phyloP scores from a whole-genome alignment of 1,140 invertebrate species.

The Venturia canescens region DNA sequence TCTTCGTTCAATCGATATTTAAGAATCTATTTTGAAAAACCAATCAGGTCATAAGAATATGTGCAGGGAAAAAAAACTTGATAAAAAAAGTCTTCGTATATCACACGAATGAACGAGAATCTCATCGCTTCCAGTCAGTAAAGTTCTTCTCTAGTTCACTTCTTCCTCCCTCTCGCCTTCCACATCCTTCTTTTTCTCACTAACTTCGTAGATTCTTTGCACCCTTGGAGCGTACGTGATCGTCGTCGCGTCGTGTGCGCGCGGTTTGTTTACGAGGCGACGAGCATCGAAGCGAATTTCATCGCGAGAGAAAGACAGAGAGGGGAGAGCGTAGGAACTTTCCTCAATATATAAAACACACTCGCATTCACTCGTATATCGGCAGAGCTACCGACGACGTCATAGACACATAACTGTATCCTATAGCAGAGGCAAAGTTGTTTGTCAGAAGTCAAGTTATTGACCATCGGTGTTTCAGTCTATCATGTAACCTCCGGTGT shows the following conservation, averaged over 20 bases:
- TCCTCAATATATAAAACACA: conserved; percentile 57
- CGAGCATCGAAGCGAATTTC: conserved; percentile 67
- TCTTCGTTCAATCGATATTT: conserved; percentile 2
- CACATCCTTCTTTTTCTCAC: conserved; percentile 45
- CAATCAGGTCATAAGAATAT: background rate
- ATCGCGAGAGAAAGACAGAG: conserved; percentile 55
- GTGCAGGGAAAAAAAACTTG: background rate
- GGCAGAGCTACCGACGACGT: background rate
- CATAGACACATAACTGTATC: background rate
- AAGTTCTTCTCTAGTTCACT: conserved; percentile 8
- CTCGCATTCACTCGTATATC: background rate
- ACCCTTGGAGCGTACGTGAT: conserved; percentile 46
- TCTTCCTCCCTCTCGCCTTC: background rate
- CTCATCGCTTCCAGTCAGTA: conserved; percentile 40
- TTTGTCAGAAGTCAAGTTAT: background rate
- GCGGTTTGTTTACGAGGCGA: conserved; percentile 70
- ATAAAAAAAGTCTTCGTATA: background rate
- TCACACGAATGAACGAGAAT: conserved; percentile 3
- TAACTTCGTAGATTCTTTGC: conserved; percentile 59
- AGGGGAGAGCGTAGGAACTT: background rate
- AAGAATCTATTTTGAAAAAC: conserved; percentile 18
- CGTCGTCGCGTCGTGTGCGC: conserved; percentile 61
- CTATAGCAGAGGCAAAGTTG: background rate
- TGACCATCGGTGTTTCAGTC: conserved; percentile 43
- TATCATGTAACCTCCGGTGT: background rate